These are phyloP conservation scores for Drosophila anceps DNA, from an alignment of 2,888 invertebrate species.

Conservation along the genomic window DNA sequence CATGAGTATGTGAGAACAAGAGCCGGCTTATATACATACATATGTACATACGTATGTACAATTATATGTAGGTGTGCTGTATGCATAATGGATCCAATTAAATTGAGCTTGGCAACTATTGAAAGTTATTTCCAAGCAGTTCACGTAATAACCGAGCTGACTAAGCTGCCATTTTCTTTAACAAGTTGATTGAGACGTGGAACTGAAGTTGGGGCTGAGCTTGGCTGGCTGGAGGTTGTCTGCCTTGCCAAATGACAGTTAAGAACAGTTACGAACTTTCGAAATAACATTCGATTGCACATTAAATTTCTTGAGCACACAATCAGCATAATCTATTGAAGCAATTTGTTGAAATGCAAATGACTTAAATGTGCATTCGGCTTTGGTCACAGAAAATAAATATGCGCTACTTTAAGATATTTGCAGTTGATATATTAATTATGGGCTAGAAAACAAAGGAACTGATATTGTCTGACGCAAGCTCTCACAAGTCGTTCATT, in stretches of 20 bases:
- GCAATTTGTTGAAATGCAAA: constrained; percentile 4
- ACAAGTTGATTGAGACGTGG: constrained; percentile 52
- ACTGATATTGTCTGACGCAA: too few species aligned
- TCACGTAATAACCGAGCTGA: constrained; percentile 41
- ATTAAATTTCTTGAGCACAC: constrained; percentile 25
- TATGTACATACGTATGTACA: not conserved
- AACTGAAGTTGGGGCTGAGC: not conserved
- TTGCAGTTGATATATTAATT: not conserved
- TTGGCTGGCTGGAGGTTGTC: not conserved
- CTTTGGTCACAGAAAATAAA: not conserved
- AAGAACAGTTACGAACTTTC: constrained; percentile 13
- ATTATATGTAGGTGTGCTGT: constrained; percentile 22
- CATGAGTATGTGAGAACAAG: constrained; percentile 17
- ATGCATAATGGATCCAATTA: constrained; percentile 62
- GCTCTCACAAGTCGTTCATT: too few species aligned
- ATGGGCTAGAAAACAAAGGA: not conserved
- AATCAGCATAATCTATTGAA: constrained; percentile 35
- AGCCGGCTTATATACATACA: constrained; percentile 2
- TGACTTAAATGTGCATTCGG: not conserved
- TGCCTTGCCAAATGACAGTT: constrained; percentile 20
- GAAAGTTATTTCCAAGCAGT: constrained; percentile 42
- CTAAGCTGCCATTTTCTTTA: constrained; percentile 37
- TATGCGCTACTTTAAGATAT: not conserved
- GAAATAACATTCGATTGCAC: constrained; percentile 22
- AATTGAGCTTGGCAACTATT: constrained; percentile 56